phyloP scores from a whole-genome alignment of 2,113 vertebrate genomes.

The Salvelinus namaycush region DNA sequence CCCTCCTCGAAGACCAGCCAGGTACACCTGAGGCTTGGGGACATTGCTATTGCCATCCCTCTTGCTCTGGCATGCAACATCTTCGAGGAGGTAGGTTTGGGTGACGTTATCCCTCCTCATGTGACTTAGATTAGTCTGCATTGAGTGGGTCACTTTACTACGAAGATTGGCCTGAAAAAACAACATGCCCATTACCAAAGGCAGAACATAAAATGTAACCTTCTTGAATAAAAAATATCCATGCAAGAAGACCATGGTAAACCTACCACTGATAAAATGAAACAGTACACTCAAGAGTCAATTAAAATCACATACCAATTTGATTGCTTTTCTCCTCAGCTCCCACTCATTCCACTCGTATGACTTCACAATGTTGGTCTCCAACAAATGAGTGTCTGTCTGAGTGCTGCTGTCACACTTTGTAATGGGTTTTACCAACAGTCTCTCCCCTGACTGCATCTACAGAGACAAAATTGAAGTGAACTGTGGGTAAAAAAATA shows the following conservation, averaged over 20 bases:
- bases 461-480: constrained; percentile 53
- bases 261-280: background rate
- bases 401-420: constrained; percentile 83
- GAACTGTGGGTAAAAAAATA: background rate
- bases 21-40: constrained; percentile 80
- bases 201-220: background rate
- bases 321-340: constrained; percentile 88
- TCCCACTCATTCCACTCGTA: constrained; percentile 99
- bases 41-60: constrained; percentile 70
- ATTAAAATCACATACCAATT: constrained; percentile 77
- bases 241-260: background rate
- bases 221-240: background rate
- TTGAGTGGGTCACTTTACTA: constrained; percentile 77
- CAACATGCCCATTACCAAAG: background rate
- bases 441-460: constrained; percentile 67
- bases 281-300: background rate
- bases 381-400: constrained; percentile 88
- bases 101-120: constrained; percentile 83
- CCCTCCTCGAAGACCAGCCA: constrained; percentile 82
- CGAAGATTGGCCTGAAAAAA: constrained; percentile 82
- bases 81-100: constrained; percentile 80
- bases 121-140: constrained; percentile 88
- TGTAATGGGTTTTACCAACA: constrained; percentile 58
- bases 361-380: constrained; percentile 78
- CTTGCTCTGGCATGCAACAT: constrained; percentile 74